phyloP scores from a whole-genome alignment of 2,113 vertebrate species.

The Ovibos moschatus region DNA sequence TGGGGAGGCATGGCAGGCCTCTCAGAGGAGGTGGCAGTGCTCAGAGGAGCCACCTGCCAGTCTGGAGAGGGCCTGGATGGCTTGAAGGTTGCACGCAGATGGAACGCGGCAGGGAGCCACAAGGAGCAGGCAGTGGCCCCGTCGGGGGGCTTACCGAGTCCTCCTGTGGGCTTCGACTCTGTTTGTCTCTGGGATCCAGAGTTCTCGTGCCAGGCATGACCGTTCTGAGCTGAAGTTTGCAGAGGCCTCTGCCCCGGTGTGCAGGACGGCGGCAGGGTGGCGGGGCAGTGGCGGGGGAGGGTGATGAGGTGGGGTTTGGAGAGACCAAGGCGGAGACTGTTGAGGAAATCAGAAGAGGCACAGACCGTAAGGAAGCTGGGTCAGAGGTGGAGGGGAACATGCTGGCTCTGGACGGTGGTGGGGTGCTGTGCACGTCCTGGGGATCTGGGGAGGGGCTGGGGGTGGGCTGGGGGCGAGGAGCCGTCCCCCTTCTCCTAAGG shows the following conservation, averaged over 20 bases:
- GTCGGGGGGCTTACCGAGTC: fast-evolving
- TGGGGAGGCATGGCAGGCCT: fast-evolving
- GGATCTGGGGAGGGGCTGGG: fast-evolving
- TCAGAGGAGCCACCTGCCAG: background rate
- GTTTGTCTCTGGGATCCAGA: background rate
- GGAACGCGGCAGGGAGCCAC: fast-evolving
- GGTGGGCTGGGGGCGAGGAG: background rate
- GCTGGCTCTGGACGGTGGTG: background rate
- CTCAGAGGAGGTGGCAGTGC: background rate
- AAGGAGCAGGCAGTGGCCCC: too few species aligned
- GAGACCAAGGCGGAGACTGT: background rate
- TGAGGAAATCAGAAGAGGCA: background rate
- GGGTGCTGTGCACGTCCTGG: fast-evolving
- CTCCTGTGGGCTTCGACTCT: background rate
- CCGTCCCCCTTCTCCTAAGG: background rate
- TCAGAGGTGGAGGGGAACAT: background rate
- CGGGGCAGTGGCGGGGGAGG: fast-evolving
- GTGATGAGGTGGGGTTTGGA: background rate
- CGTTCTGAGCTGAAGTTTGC: fast-evolving
- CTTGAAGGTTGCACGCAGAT: fast-evolving
- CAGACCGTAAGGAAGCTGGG: background rate
- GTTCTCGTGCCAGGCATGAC: fast-evolving
- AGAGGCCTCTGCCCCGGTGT: fast-evolving
- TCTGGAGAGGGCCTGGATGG: background rate
- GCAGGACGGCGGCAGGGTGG: fast-evolving